A percentile compares a stretch with the other conserved stretches of the same genome.
These are phyloP conservation scores for Neoarius graeffei DNA, from an alignment of 2,113 vertebrate species.

Conservation along the genomic window DNA sequence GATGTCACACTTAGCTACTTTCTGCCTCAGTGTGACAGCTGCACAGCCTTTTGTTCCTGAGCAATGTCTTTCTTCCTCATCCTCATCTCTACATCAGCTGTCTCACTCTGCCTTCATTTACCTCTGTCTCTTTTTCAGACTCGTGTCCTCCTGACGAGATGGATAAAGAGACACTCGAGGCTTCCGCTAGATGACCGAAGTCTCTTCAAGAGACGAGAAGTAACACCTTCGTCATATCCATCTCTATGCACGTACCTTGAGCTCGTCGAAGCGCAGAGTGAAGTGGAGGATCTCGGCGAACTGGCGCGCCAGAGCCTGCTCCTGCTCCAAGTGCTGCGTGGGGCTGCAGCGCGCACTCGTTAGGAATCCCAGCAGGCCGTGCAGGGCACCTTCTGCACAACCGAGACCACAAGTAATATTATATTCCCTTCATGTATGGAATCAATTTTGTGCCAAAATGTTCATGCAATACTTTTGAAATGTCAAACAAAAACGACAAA, in stretches of 20 bases:
- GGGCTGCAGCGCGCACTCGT: constrained; percentile 84
- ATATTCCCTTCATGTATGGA: too few species aligned
- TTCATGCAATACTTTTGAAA: too few species aligned
- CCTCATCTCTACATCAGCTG: background rate
- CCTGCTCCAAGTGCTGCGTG: constrained; percentile 96
- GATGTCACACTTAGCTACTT: background rate
- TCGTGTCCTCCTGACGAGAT: background rate
- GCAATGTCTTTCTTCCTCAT: background rate
- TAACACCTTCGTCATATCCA: background rate
- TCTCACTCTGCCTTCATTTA: background rate
- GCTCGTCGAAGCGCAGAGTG: constrained; percentile 94
- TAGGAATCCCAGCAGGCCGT: constrained; percentile 84
- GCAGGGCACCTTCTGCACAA: constrained; percentile 80
- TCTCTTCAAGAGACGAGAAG: background rate
- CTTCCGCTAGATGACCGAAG: background rate
- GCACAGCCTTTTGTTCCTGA: background rate
- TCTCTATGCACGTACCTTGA: constrained; percentile 78
- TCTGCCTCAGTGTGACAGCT: background rate
- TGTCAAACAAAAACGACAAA: too few species aligned
- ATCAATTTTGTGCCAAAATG: too few species aligned
- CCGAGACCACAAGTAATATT: constrained; percentile 20
- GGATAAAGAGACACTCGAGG: background rate
- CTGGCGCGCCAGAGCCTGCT: constrained; percentile 97
- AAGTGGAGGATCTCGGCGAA: constrained; percentile 98
- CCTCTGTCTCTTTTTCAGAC: background rate